Evolutionary conservation across 2,888 invertebrate genomes (phyloP).

Genomic region (Kryphioiulus occultus): DNA sequence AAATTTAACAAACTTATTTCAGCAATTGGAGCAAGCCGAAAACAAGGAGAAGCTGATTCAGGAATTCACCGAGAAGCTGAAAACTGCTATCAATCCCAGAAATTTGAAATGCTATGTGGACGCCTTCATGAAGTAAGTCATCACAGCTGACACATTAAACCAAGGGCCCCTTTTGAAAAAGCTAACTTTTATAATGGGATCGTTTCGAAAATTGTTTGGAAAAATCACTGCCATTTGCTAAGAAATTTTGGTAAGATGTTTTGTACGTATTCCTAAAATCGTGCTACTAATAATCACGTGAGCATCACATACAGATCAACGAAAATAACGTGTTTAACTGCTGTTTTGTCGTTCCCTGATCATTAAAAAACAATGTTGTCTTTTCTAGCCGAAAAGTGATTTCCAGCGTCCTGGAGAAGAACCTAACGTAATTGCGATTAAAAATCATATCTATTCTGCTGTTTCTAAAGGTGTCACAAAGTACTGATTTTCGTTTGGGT

Average conservation of each 20-base stretch:
- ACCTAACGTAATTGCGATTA: conserved; percentile 68
- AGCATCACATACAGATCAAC: no score
- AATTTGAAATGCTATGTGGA: conserved; percentile 83
- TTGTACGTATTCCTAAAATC: no score
- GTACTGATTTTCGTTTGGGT: conserved; percentile 48
- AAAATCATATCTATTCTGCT: not conserved
- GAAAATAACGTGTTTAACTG: no score
- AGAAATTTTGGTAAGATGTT: no score
- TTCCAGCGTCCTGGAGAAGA: conserved; percentile 67
- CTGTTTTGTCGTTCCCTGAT: no score
- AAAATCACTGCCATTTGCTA: no score
- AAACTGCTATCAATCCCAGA: conserved; percentile 76
- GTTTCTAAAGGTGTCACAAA: not conserved
- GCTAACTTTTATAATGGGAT: not conserved
- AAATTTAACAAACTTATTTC: conserved; percentile 24
- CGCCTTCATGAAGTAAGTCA: conserved; percentile 80
- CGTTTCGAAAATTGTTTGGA: not conserved
- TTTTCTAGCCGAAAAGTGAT: conserved; percentile 73
- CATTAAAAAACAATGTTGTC: conserved; percentile 51
- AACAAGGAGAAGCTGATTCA: conserved; percentile 75
- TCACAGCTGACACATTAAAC: not conserved
- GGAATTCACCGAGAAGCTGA: conserved; percentile 78
- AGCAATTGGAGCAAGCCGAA: conserved; percentile 57
- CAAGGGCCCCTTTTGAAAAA: not conserved
- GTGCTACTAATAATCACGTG: no score